Conservation (phyloP, 2,888 invertebrate genomes). For the Balanococcus diminutus region DNA sequence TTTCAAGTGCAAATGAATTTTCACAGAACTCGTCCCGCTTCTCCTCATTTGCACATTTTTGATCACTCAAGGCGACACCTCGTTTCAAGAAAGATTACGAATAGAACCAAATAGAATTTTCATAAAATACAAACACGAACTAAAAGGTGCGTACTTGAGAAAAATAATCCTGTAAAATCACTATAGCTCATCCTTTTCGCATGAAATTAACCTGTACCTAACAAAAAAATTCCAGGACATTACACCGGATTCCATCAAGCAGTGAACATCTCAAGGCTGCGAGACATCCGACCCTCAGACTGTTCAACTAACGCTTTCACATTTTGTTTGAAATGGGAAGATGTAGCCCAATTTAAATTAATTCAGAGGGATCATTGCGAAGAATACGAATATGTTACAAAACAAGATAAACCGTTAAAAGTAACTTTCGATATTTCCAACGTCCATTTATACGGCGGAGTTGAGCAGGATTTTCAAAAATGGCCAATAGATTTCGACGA, state of each 20-base stretch:
- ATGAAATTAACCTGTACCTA: neutral
- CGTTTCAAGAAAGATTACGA: conserved; percentile 11
- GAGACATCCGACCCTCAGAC: neutral
- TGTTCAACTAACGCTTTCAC: neutral
- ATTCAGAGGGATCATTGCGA: conserved; percentile 14
- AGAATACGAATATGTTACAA: conserved; percentile 10
- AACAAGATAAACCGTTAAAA: conserved; percentile 70
- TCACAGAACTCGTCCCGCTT: neutral
- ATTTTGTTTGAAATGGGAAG: conserved; percentile 31
- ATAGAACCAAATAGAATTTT: conserved; percentile 1
- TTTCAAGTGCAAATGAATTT: neutral
- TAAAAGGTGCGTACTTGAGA: neutral
- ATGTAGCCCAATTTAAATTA: neutral
- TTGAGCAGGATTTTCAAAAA: conserved; percentile 67
- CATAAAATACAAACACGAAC: conserved; percentile 1
- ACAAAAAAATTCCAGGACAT: neutral
- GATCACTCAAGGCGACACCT: neutral
- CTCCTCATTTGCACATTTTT: neutral
- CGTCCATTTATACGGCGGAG: conserved; percentile 73
- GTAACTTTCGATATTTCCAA: conserved; percentile 65
- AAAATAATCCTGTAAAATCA: neutral
- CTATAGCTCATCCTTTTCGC: too few relatives aligned
- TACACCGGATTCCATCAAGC: conserved; percentile 27
- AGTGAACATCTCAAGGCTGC: neutral
- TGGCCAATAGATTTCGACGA: conserved; percentile 71